Conservation (phyloP, 2,888 invertebrate genomes). For the Mimumesa dahlbomi region DNA sequence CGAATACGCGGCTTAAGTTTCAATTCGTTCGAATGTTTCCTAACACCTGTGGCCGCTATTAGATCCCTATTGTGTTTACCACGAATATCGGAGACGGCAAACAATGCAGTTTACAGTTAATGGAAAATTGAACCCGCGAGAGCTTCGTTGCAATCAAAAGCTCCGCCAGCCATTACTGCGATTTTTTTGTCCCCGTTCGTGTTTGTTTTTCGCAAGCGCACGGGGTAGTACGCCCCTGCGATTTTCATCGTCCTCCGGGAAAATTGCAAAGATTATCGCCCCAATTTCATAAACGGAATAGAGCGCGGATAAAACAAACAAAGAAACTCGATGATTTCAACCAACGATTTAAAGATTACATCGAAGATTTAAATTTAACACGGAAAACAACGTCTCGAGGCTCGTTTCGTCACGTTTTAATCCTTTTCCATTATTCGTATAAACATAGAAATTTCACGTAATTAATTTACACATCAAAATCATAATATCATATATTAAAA, state of each 20-base stretch:
- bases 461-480: too few species aligned
- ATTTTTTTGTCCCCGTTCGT: conserved; percentile 22
- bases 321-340: not conserved
- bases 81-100: not conserved
- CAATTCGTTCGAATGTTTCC: not conserved
- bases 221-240: not conserved
- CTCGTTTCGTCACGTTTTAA: too few species aligned
- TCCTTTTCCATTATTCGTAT: too few species aligned
- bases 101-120: not conserved
- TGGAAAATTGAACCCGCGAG: conserved; percentile 36
- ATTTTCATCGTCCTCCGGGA: conserved; percentile 15
- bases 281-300: conserved; percentile 15
- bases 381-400: too few species aligned
- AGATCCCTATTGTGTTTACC: not conserved
- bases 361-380: too few species aligned
- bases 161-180: conserved; percentile 10
- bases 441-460: too few species aligned
- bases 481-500: too few species aligned
- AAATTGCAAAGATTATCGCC: conserved; percentile 39
- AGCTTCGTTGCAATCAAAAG: conserved; percentile 23
- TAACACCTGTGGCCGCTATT: not conserved
- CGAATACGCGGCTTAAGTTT: not conserved
- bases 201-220: conserved; percentile 33
- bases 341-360: not conserved
- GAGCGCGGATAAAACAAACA: not conserved